phyloP scores from a whole-genome alignment of 92 coral and sea anemone genomes.

The Diadumene lineata region DNA sequence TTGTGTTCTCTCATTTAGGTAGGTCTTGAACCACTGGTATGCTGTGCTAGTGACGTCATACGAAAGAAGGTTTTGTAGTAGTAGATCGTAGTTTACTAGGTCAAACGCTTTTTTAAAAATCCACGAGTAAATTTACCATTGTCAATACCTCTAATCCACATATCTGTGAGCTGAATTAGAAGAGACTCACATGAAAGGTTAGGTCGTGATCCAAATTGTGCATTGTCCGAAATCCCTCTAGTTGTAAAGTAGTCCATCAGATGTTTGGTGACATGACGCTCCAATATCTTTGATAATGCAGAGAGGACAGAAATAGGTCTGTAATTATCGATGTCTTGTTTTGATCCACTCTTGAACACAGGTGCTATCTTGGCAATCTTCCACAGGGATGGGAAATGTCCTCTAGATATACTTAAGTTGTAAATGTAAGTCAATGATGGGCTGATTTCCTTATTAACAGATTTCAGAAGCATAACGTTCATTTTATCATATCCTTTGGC shows the following conservation, averaged over 20 bases:
- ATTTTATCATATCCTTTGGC: constrained; percentile 37
- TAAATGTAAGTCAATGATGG: constrained; percentile 24
- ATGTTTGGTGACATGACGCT: constrained; percentile 11
- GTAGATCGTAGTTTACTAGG: constrained; percentile 20
- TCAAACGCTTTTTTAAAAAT: constrained; percentile 33
- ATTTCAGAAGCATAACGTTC: constrained; percentile 17
- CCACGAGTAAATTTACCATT: constrained; percentile 21
- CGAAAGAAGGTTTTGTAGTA: constrained; percentile 8
- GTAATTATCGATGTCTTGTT: constrained; percentile 19
- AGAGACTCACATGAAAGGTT: constrained; percentile 28
- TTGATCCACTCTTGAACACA: constrained; percentile 17
- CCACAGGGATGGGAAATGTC: constrained; percentile 26
- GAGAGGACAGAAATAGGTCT: constrained; percentile 32
- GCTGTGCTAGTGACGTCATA: constrained; percentile 17
- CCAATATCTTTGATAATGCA: constrained; percentile 15
- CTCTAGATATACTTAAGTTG: constrained; percentile 20
- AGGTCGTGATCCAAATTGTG: constrained; percentile 26
- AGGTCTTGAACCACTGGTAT: constrained; percentile 16
- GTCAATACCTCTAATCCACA: constrained; percentile 17
- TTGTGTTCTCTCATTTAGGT: constrained; percentile 26
- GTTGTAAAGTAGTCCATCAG: constrained; percentile 13
- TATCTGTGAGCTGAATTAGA: constrained; percentile 23
- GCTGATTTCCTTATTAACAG: not conserved
- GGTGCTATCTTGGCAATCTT: constrained; percentile 32
- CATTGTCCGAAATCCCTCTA: not conserved